Conservation (phyloP, 1,140 invertebrate species). For the Drosophila funebris region DNA sequence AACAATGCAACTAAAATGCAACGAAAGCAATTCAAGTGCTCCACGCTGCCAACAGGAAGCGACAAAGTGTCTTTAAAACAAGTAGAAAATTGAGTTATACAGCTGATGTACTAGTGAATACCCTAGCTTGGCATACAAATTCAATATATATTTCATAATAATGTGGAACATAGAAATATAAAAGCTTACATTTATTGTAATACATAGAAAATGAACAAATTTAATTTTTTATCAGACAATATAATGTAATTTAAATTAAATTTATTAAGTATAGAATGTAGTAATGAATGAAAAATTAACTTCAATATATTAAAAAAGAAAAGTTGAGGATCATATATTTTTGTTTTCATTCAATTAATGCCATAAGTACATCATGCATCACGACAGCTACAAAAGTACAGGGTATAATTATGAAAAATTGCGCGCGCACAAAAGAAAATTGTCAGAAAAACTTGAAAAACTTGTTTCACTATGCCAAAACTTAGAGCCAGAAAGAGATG, state of each 20-base stretch:
- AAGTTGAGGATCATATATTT: too few relatives aligned
- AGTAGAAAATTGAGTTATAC: background rate
- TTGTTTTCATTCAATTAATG: background rate
- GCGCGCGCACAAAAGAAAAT: constrained; percentile 57
- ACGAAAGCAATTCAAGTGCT: constrained; percentile 56
- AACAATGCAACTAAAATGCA: constrained; percentile 69
- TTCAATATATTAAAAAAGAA: too few relatives aligned
- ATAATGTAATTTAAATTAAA: too few relatives aligned
- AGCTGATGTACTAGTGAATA: constrained; percentile 1
- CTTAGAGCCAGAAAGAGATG: constrained; percentile 60
- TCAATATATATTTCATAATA: too few relatives aligned
- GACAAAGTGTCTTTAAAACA: constrained; percentile 48
- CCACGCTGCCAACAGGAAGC: constrained; percentile 44
- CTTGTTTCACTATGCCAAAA: constrained; percentile 53
- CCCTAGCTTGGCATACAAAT: constrained; percentile 1
- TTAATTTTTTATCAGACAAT: too few relatives aligned
- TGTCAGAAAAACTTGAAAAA: constrained; percentile 71
- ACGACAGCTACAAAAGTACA: too few relatives aligned
- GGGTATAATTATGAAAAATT: constrained; percentile 71
- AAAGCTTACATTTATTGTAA: too few relatives aligned
- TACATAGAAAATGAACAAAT: too few relatives aligned
- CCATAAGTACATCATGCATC: background rate
- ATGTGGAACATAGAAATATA: too few relatives aligned
- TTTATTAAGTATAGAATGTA: too few relatives aligned
- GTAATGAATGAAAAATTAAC: too few relatives aligned